phyloP scores from a whole-genome alignment of 2,113 vertebrate genomes.

The Limanda limanda region DNA sequence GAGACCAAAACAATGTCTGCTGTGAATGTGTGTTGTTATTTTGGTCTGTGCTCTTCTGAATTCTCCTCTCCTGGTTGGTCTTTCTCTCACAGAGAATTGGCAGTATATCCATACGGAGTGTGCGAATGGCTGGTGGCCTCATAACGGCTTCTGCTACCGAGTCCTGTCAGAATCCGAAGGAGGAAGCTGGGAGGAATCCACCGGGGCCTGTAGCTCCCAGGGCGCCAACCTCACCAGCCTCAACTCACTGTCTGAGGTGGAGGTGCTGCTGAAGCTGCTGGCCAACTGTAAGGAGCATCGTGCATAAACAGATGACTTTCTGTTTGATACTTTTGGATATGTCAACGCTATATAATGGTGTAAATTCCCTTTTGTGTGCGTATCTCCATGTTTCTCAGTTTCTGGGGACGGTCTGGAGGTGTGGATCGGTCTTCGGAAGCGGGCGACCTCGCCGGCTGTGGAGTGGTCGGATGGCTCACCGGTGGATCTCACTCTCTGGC shows the following conservation, averaged over 20 bases:
- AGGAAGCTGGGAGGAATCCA: conserved; percentile 86
- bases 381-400: conserved; percentile 59
- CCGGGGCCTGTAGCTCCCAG: conserved; percentile 79
- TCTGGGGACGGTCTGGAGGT: conserved; percentile 82
- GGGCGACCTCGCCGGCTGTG: conserved; percentile 75
- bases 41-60: neutral
- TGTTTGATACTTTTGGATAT: neutral
- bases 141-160: conserved; percentile 89
- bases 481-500: conserved; percentile 89
- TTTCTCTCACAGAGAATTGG: conserved; percentile 84
- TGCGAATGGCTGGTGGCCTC: conserved; percentile 86
- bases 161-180: conserved; percentile 81
- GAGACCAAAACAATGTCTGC: conserved; percentile 58
- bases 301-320: neutral
- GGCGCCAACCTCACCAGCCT: conserved; percentile 84
- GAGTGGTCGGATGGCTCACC: conserved; percentile 88
- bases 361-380: neutral
- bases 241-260: conserved; percentile 87
- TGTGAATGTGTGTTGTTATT: conserved; percentile 14
- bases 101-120: conserved; percentile 88
- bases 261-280: conserved; percentile 85
- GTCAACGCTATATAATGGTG: neutral
- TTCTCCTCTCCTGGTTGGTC: conserved; percentile 2
- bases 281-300: conserved; percentile 81
- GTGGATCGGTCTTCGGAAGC: conserved; percentile 91